phyloP scores from a whole-genome alignment of 2,888 invertebrate genomes.

The Hofmannophila pseudospretella region DNA sequence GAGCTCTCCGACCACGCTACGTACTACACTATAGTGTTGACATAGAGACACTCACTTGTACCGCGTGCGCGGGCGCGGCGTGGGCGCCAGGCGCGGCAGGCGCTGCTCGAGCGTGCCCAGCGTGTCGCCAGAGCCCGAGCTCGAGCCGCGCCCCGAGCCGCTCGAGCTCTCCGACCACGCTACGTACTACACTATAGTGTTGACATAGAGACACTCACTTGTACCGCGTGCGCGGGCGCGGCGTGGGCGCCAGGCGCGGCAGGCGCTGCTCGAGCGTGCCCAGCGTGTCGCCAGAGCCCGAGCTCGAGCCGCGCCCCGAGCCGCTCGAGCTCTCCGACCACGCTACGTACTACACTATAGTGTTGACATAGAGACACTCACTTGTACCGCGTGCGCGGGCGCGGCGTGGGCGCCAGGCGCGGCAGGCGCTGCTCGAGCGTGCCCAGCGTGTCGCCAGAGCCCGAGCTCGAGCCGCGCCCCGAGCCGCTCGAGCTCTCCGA shows the following conservation, averaged over 20 bases:
- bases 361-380: too few relatives aligned
- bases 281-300: constrained; percentile 57
- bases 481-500: constrained; percentile 72
- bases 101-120: constrained; percentile 36
- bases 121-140: constrained; percentile 62
- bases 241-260: constrained; percentile 56
- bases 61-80: constrained; percentile 55
- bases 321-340: constrained; percentile 74
- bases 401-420: constrained; percentile 53
- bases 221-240: constrained; percentile 59
- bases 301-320: constrained; percentile 70
- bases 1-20: constrained; percentile 72
- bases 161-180: constrained; percentile 72
- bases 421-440: constrained; percentile 48
- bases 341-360: too few relatives aligned
- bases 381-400: constrained; percentile 63
- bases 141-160: constrained; percentile 68
- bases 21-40: too few relatives aligned
- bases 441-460: constrained; percentile 49
- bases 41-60: constrained; percentile 61
- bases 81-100: constrained; percentile 54
- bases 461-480: constrained; percentile 69
- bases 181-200: too few relatives aligned
- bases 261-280: constrained; percentile 43
- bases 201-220: too few relatives aligned